Percentiles rank a stretch among this genome's conserved stretches.
These are phyloP conservation scores for Cotesia congregata DNA, from an alignment of 2,888 invertebrate species.

Conservation along the genomic window DNA sequence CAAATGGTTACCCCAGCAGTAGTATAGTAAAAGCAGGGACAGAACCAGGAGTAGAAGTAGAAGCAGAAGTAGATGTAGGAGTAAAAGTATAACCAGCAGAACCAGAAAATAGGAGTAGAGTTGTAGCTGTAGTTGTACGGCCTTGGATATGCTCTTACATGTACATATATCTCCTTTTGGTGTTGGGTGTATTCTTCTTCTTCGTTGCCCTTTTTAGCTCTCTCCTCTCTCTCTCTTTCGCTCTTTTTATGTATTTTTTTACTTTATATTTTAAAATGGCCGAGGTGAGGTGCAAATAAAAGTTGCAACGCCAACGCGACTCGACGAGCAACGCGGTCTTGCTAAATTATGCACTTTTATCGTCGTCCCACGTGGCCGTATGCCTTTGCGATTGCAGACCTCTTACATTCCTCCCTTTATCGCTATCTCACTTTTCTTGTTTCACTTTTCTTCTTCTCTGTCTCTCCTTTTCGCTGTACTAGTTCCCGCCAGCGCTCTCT, in stretches of 20 bases:
- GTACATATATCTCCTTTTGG: constrained; percentile 44
- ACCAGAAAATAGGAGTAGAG: constrained; percentile 10
- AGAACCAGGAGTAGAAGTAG: not conserved
- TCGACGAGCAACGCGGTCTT: constrained; percentile 45
- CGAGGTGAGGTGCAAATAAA: constrained; percentile 59
- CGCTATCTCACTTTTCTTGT: constrained; percentile 11
- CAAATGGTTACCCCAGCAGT: constrained; percentile 53
- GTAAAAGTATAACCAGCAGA: not conserved
- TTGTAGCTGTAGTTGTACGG: constrained; percentile 29
- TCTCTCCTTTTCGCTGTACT: not conserved
- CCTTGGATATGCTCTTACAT: constrained; percentile 47
- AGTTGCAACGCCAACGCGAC: constrained; percentile 53
- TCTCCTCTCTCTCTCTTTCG: constrained; percentile 43
- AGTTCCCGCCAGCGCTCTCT: not conserved
- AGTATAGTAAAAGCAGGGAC: not conserved
- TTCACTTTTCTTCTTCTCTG: not conserved
- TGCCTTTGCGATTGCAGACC: constrained; percentile 43
- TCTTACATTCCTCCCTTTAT: constrained; percentile 11
- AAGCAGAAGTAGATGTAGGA: not conserved
- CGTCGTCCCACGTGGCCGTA: constrained; percentile 50
- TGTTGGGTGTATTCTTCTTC: constrained; percentile 4
- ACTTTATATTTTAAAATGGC: constrained; percentile 42
- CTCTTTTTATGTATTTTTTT: constrained; percentile 34
- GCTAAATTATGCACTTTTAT: constrained; percentile 61
- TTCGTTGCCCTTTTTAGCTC: constrained; percentile 22